Evolutionary conservation across 1,140 invertebrate genomes (phyloP).

Genomic region (Mesaphorura yosii): DNA sequence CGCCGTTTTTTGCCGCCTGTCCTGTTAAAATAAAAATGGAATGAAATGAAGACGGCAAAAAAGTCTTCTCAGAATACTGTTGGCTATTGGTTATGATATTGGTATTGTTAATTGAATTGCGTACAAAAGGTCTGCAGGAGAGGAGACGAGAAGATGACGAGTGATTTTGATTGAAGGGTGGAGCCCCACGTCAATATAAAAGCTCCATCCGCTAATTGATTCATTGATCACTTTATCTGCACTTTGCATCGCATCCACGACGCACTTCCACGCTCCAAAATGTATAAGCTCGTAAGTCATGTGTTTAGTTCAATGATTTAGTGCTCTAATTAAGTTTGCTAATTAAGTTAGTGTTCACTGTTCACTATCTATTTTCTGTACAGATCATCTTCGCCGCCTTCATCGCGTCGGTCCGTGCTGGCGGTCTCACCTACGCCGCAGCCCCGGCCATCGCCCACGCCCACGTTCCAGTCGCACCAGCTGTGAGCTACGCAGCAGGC

Average conservation of each 20-base stretch:
- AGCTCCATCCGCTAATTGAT: neutral
- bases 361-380: constrained; percentile 1
- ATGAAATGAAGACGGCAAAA: too few relatives aligned
- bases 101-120: neutral
- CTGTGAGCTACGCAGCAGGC: neutral
- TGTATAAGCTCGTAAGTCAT: constrained; percentile 27
- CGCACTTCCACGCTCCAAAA: constrained; percentile 14
- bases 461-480: constrained; percentile 6
- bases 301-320: too few relatives aligned
- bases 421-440: neutral
- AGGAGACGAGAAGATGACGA: neutral
- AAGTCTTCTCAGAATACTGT: too few relatives aligned
- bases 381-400: constrained; percentile 25
- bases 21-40: neutral
- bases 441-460: constrained; percentile 1
- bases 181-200: neutral
- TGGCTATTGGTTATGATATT: too few relatives aligned
- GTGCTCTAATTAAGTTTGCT: neutral
- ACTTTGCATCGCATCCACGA: constrained; percentile 1
- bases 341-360: neutral
- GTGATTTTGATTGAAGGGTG: too few relatives aligned
- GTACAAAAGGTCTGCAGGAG: neutral
- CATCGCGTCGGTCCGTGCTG: constrained; percentile 5
- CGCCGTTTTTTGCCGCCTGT: neutral
- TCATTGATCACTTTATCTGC: neutral